phyloP scores from a whole-genome alignment of 2,888 invertebrate species.

The Kuschelorhynchus macadamiae region DNA sequence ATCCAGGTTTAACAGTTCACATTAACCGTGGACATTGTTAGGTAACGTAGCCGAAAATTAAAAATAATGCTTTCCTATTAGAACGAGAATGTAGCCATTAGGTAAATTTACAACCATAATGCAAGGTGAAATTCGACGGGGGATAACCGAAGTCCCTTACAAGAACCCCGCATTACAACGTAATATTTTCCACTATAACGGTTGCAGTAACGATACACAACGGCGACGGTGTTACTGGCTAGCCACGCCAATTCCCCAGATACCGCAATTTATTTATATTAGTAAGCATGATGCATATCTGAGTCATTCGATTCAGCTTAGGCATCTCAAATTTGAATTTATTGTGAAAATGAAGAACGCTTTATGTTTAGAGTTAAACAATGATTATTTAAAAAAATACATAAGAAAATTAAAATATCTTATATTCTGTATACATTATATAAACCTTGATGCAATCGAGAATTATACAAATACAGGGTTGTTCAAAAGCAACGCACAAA shows the following conservation, averaged over 20 bases:
- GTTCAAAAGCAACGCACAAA: too few relatives aligned
- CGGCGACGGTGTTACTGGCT: conserved; percentile 28
- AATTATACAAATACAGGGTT: too few relatives aligned
- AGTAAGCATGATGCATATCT: conserved; percentile 54
- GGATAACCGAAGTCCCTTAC: conserved; percentile 39
- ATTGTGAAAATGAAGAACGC: not conserved
- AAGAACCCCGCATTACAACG: conserved; percentile 48
- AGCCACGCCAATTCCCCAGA: conserved; percentile 37
- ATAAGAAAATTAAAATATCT: too few relatives aligned
- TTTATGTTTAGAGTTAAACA: not conserved
- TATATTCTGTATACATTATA: too few relatives aligned
- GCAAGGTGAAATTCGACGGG: conserved; percentile 28
- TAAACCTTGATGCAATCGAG: too few relatives aligned
- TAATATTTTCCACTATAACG: conserved; percentile 47
- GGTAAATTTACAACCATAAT: conserved; percentile 16
- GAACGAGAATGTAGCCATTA: not conserved
- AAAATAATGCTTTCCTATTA: too few relatives aligned
- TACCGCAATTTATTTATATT: conserved; percentile 45
- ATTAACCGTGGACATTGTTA: too few relatives aligned
- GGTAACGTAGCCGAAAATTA: too few relatives aligned
- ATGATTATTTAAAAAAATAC: too few relatives aligned
- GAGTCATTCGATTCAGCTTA: conserved; percentile 57
- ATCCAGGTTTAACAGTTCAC: too few relatives aligned
- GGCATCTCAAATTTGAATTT: conserved; percentile 33
- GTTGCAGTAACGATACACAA: conserved; percentile 39